phyloP scores from a whole-genome alignment of 2,113 vertebrate species.

The Vidua chalybeata region DNA sequence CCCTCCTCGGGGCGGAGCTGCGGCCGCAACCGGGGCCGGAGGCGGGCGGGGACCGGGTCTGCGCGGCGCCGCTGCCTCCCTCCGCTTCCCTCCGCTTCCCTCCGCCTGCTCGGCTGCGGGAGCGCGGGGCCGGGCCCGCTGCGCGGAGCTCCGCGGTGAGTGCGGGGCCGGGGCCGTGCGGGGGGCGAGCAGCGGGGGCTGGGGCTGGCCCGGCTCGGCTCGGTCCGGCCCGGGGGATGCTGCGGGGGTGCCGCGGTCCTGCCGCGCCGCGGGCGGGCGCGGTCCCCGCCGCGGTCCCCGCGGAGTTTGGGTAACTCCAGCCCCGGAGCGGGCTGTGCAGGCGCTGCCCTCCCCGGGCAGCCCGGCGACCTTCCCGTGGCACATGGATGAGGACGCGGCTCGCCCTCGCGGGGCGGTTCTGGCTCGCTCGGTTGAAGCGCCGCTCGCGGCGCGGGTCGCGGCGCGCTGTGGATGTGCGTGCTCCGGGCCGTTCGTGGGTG shows the following conservation, averaged over 20 bases:
- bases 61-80: neutral
- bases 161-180: neutral
- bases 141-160: neutral
- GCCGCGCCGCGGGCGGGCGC: neutral
- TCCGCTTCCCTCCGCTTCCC: neutral
- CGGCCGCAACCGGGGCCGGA: neutral
- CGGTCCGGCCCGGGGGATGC: neutral
- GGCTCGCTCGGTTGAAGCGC: fast-evolving
- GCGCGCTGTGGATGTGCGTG: fast-evolving
- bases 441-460: neutral
- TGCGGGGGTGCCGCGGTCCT: neutral
- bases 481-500: neutral
- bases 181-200: neutral
- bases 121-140: neutral
- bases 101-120: neutral
- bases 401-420: neutral
- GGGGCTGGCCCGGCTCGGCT: neutral
- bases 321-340: neutral
- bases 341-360: neutral
- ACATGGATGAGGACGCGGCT: fast-evolving
- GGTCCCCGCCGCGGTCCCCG: neutral
- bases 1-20: slow-evolving; percentile 4
- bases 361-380: fast-evolving
- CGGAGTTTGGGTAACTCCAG: neutral
- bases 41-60: neutral